A percentile compares a stretch with the other conserved stretches of the same genome.
These are phyloP conservation scores for Oenanthe oenanthe DNA, from an alignment of 2,113 vertebrate genomes.

Conservation along the genomic window DNA sequence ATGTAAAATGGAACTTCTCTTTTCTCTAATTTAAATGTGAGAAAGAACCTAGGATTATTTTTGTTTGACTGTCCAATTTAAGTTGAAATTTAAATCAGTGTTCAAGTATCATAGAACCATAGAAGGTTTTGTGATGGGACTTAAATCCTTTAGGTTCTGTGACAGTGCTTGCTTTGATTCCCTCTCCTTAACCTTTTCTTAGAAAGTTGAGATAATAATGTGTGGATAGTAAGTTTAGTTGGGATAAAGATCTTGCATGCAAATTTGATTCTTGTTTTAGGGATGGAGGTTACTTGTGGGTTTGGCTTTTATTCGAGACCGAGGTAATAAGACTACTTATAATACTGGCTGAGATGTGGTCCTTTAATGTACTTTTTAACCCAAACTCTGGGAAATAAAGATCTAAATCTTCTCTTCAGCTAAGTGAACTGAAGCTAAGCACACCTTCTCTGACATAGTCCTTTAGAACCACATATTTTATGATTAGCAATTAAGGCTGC, in stretches of 20 bases:
- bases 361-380: not conserved
- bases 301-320: not conserved
- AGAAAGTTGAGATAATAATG: not conserved
- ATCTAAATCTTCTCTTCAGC: not conserved
- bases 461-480: conserved; percentile 20
- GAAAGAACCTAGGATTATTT: not conserved
- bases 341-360: not conserved
- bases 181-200: not conserved
- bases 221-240: not conserved
- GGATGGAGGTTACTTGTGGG: not conserved
- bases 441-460: not conserved
- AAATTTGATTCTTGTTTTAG: not conserved
- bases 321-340: not conserved
- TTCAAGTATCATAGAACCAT: not conserved
- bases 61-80: not conserved
- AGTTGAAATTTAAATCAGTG: not conserved
- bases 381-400: not conserved
- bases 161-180: not conserved
- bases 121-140: not conserved
- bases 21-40: not conserved
- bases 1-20: not conserved
- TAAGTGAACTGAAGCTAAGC: not conserved
- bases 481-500: conserved; percentile 20
- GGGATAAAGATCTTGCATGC: not conserved
- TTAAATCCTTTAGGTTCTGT: not conserved